Base-by-base conservation (phyloP, 2,113 vertebrate genomes). In the Ginglymostoma cirratum region DNA sequence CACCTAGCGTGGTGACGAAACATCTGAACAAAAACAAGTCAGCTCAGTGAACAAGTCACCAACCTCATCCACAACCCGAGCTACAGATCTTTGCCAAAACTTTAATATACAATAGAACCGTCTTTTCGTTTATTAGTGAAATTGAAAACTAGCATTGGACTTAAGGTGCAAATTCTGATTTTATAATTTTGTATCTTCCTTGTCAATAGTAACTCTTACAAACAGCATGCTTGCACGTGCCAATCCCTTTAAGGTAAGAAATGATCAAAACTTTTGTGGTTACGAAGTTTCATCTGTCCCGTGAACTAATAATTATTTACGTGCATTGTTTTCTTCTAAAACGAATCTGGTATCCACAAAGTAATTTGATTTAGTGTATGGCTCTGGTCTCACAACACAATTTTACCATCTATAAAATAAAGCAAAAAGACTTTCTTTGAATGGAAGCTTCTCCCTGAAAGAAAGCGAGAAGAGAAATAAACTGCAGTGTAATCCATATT, bases 241-340 rank as follows among this genome's bases (percentile, higher is more conserved):
- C 87, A 99, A 99, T 97, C 99, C 99, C 87, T 99, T 99, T 76
- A 99, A 99, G 99, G 99, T 99, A 96, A 98, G 97, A 95, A 15
- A 34, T 52, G 96, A 19, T 96, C 15, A 45, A 95, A 95, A 14
- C 34, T 52, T 95, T 72, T 45, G 67, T 48, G 27, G 14, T 70
- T 94, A 27, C 30, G 17, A 21, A 30, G 45, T 52, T 27, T 95
- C 17, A 45, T 12, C 23, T 72, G 38, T 95, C 24, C 17, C 70
- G 24, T 45, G 55, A 61, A 90, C 55, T 61, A 95, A 7, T 23
- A 52, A 76, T 95, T 34, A 15, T 52, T 34, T 76, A 17, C n/a
- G 66, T 34, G n/a, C 65, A 19, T 19, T 17, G n/a, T n/a, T 6
- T 3, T 66, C 15, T 30, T 21, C 2, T 23, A 34, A 93, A 38